Conservation (phyloP, 2,797 vertebrate species). For the Pipistrellus pygmaeus region DNA sequence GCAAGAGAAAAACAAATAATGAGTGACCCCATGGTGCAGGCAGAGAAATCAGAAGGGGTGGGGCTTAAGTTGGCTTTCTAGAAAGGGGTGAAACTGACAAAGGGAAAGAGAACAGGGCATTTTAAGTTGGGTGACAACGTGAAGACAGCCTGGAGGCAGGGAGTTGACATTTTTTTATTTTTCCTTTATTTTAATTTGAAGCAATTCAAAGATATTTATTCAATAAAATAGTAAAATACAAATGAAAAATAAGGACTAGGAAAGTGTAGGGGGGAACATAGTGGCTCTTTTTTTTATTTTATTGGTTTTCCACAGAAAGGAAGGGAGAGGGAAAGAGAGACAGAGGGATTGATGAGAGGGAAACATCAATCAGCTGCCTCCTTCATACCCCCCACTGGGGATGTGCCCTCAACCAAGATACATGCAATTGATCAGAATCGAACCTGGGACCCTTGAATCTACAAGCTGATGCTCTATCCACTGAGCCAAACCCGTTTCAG, state of each 20-base stretch:
- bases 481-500: too few relatives aligned
- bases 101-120: neutral
- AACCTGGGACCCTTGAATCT: too few relatives aligned
- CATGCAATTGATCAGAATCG: too few relatives aligned
- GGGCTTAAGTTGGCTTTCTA: neutral
- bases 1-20: neutral
- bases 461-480: too few relatives aligned
- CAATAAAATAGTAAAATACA: conserved; percentile 19
- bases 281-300: neutral
- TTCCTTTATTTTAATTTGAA: neutral
- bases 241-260: neutral
- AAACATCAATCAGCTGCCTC: too few relatives aligned
- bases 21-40: too few relatives aligned
- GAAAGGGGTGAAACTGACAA: neutral
- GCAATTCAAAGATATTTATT: neutral
- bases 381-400: too few relatives aligned
- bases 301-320: too few relatives aligned
- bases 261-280: neutral
- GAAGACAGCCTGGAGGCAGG: neutral
- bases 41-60: neutral
- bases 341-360: too few relatives aligned
- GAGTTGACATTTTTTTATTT: neutral
- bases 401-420: too few relatives aligned
- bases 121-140: neutral
- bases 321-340: too few relatives aligned